Conservation (phyloP, 2,113 vertebrate species). For the Balaenoptera acutorostrata region DNA sequence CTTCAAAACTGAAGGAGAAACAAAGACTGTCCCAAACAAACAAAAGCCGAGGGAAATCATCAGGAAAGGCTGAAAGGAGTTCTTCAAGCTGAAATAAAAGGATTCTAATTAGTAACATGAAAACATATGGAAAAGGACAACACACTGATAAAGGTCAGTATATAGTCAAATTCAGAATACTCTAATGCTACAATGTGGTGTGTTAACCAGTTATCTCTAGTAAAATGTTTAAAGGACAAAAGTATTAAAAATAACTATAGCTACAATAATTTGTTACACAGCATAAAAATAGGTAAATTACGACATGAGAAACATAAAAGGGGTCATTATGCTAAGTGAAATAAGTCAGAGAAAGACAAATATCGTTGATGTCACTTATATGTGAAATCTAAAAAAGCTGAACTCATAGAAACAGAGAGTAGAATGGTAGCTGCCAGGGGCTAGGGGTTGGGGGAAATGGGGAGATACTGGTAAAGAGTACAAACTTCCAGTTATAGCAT, state of each 20-base stretch:
- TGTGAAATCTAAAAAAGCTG: neutral
- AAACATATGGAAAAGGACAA: neutral
- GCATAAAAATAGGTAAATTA: neutral
- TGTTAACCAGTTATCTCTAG: neutral
- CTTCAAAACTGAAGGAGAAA: neutral
- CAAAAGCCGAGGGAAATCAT: neutral
- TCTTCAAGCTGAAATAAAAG: neutral
- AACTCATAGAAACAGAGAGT: neutral
- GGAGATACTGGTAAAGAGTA: neutral
- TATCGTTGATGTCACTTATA: neutral
- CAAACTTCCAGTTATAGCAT: neutral
- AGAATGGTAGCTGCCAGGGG: neutral
- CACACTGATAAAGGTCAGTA: neutral
- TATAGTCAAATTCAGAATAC: neutral
- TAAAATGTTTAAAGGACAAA: neutral
- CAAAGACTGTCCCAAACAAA: neutral
- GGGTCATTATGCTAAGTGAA: neutral
- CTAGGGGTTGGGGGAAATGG: neutral
- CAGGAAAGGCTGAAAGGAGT: neutral
- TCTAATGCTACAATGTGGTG: too few relatives aligned
- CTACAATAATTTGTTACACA: neutral
- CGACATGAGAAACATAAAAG: neutral
- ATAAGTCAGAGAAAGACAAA: neutral
- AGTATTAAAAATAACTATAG: neutral
- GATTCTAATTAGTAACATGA: neutral